phyloP scores from a whole-genome alignment of 2,888 invertebrate species.

The Lacanobia wlatinum region DNA sequence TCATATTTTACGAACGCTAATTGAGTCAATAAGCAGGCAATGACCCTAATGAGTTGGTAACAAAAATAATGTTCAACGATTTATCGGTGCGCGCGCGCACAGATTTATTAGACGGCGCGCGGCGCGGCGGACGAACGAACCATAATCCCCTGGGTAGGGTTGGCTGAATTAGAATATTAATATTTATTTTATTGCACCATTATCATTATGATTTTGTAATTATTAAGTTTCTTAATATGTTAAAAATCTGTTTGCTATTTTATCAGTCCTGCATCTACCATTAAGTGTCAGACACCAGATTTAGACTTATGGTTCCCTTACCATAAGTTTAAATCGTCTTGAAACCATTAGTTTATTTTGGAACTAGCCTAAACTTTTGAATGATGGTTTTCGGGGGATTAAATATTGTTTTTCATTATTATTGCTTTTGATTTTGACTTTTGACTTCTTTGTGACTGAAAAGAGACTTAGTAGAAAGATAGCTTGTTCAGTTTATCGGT shows the following conservation, averaged over 20 bases:
- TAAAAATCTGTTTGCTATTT: not conserved
- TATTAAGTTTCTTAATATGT: not conserved
- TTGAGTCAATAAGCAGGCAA: constrained; percentile 89
- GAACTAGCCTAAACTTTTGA: too few relatives aligned
- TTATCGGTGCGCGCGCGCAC: constrained; percentile 88
- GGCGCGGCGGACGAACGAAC: constrained; percentile 76
- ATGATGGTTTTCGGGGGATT: too few relatives aligned
- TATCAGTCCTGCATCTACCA: not conserved
- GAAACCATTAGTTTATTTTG: too few relatives aligned
- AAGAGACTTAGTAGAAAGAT: not conserved
- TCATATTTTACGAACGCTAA: constrained; percentile 84
- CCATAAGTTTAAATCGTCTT: too few relatives aligned
- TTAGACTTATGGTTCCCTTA: too few relatives aligned
- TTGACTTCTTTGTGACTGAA: too few relatives aligned
- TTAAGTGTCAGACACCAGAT: too few relatives aligned
- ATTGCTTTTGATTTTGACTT: not conserved
- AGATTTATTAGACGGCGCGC: constrained; percentile 85
- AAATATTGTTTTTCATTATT: too few relatives aligned
- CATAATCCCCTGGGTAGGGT: constrained; percentile 86
- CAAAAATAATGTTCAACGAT: constrained; percentile 90
- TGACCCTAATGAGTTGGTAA: constrained; percentile 90
- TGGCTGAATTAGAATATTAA: constrained; percentile 67
- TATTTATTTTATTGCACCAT: constrained; percentile 19
- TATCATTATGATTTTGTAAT: constrained; percentile 10
- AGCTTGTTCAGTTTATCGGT: too few relatives aligned